Percentiles rank a stretch among this genome's conserved stretches.
Conservation (phyloP, 2,797 vertebrate species). For the Megalops cyprinoides region DNA sequence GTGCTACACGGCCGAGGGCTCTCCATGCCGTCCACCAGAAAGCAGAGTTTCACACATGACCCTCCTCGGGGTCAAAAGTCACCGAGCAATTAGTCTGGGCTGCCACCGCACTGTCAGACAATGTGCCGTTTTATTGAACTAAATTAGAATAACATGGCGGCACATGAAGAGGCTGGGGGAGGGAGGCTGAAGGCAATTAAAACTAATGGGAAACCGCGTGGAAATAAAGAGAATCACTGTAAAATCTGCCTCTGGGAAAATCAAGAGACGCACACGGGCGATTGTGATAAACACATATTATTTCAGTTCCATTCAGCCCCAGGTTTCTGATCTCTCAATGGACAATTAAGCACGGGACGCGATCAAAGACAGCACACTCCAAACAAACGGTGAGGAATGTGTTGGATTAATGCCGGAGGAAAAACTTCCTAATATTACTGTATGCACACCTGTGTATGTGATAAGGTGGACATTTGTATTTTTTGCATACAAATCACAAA, state of each 20-base stretch:
- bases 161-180: constrained; percentile 16
- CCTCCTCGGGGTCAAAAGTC: constrained; percentile 40
- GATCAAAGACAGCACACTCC: too few species aligned
- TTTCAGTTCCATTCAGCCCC: background rate
- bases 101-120: constrained; percentile 32
- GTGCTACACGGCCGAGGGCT: constrained; percentile 23
- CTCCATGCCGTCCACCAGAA: background rate
- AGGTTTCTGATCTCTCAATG: background rate
- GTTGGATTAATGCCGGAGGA: too few species aligned
- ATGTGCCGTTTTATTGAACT: constrained; percentile 39
- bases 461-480: too few species aligned
- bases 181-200: constrained; percentile 30
- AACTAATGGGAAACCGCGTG: constrained; percentile 32
- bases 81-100: constrained; percentile 29
- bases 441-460: too few species aligned
- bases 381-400: too few species aligned
- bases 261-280: background rate
- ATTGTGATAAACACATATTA: background rate
- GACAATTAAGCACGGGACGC: too few species aligned
- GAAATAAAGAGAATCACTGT: constrained; percentile 22
- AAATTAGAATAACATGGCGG: constrained; percentile 48
- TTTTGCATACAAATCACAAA: too few species aligned
- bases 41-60: constrained; percentile 38
- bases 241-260: constrained; percentile 14
- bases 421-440: too few species aligned